Conservation (phyloP, 2,888 invertebrate species). For the Coecobrya sp. region DNA sequence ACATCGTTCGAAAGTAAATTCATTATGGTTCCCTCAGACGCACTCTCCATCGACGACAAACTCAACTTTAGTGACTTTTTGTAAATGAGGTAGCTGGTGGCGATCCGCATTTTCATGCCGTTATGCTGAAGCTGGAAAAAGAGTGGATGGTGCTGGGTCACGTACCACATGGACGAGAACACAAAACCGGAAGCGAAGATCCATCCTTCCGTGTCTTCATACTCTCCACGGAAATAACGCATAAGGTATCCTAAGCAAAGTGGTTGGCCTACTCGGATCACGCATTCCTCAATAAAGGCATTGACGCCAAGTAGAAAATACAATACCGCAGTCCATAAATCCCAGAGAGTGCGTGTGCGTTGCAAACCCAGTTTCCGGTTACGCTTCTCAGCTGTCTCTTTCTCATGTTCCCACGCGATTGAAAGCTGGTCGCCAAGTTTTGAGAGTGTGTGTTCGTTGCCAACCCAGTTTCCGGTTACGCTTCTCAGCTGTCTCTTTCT, state of each 20-base stretch:
- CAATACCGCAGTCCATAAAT: no score
- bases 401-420: not conserved
- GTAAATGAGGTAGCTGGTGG: not conserved
- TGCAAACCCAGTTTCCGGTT: not conserved
- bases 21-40: not conserved
- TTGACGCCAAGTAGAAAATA: no score
- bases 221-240: conserved; percentile 5
- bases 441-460: not conserved
- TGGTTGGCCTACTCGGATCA: not conserved
- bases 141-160: not conserved
- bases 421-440: not conserved
- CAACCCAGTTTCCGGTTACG: not conserved
- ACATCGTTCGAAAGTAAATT: not conserved
- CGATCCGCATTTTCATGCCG: not conserved
- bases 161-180: not conserved
- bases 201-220: not conserved
- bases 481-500: not conserved
- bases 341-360: no score
- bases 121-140: not conserved
- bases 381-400: not conserved
- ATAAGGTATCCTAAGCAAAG: not conserved
- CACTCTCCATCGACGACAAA: not conserved
- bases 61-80: not conserved
- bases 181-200: not conserved
- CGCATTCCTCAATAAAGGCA: no score